Base-by-base conservation (phyloP, 2,888 invertebrate species). In the Eilema griseolum region DNA sequence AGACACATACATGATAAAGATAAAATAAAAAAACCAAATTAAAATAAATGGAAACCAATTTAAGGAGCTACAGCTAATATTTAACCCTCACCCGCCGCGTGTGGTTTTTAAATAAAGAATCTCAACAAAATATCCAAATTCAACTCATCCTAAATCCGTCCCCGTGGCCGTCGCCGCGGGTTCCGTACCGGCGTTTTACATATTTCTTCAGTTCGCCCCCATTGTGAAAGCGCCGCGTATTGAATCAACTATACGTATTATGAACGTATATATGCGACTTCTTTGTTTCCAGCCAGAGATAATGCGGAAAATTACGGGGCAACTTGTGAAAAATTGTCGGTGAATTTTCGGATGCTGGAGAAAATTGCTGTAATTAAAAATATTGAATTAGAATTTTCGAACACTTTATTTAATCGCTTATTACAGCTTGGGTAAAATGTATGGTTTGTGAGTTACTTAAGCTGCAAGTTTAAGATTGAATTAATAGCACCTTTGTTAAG, bases 141-240 rank as follows among this genome's bases (percentile, higher is more conserved):
- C 52, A 24, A 52, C 23, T 16, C 12, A 46, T 60, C 61, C 78
- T 56, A 37, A 90, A 73, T 90, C 67, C 90, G 85, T 31, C 85
- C 86, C 93, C 86, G 90, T 26, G 12, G 68, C 72, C 76, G 73
- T 83, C 86, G 86, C 84, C 85, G 86, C 88, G 87, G 88, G 89
- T 88, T 86, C 87, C 87, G 86, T 82, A 83, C 83, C 83, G 82
- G 85, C 88, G 91, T 89, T 93, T 93, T 93, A 93, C 92, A 92
- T 92, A 93, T 93, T 93, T 92, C 93, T 94, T 92, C 87, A 87
- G 87, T 84, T 85, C 86, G 84, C 86, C 88, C 86, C 89, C 89
- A 88, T 89, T 89, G 90, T 88, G 86, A 82, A 84, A 81, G 82
- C 81, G 81, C 83, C 83, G 81, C 75, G 86, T 85, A 90, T 90